These are phyloP conservation scores for Dryoscopus gambensis DNA, from an alignment of 2,113 vertebrate species.

Conservation along the genomic window DNA sequence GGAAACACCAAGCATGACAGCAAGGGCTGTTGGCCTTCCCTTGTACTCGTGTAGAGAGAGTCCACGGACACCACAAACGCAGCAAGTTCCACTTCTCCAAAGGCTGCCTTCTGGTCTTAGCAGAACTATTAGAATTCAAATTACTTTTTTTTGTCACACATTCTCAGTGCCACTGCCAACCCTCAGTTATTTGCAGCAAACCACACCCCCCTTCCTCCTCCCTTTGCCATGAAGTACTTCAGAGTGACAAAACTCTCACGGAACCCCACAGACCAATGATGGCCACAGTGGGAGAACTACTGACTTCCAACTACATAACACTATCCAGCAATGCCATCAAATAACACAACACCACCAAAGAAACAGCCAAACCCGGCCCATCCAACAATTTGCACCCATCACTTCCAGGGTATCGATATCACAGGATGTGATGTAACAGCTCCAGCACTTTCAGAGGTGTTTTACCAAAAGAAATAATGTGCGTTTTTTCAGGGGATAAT, in stretches of 20 bases:
- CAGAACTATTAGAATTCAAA: fast-evolving
- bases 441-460: neutral
- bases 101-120: neutral
- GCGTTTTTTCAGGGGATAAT: fast-evolving
- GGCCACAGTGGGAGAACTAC: neutral
- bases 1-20: neutral
- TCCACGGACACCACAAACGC: fast-evolving
- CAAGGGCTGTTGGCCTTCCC: neutral
- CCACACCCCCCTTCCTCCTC: fast-evolving
- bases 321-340: neutral
- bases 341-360: neutral
- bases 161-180: neutral
- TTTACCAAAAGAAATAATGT: fast-evolving
- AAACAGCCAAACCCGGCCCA: neutral
- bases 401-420: neutral
- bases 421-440: neutral
- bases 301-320: fast-evolving
- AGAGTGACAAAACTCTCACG: neutral
- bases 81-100: neutral
- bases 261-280: neutral
- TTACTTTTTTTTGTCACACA: neutral
- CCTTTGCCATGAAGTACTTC: neutral
- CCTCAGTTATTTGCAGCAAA: neutral
- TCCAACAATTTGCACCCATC: neutral
- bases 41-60: neutral